Evolutionary conservation across 2,888 invertebrate species (phyloP), one percentile per base, ranked within the genome.

Genomic region (Erebia palarica): DNA sequence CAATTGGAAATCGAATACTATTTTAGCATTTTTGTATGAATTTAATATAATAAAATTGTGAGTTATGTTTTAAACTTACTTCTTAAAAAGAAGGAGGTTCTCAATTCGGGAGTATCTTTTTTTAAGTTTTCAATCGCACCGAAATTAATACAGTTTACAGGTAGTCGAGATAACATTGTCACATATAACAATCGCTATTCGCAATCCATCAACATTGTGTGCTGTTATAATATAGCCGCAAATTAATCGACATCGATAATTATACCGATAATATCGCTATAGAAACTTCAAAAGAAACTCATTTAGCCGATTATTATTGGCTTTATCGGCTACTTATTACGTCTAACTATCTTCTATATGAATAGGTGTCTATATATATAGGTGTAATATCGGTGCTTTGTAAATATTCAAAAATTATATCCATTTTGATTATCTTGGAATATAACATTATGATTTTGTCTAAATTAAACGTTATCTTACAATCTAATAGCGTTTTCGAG

Each of bases 201-300:
- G 27, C 27, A 0, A 27, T 27, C 65, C 69, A 73, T 63, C 66
- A 70, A 71, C 74, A 72, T 74, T 69, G 69, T 70, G 68, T 75
- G 4, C 42, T 55, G 73, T 69, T 42, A 27, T 27, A 27, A 27
- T 27, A 27, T 27, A 27, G 60, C 69, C 55, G 71, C 65, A 51
- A 65, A 71, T 69, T 64, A 67, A 69, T 68, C 71, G 64, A 58
- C 36, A 72, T 70, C 65, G 63, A 69, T 65, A 73, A 10, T 10
- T 27, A 69, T 1, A 47, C 60, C 55, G 57, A 61, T 61, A 42
- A 36, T 60, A 57, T 69, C 68, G 66, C 70, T 68, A 73, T 51
- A 60, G 66, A 36, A 59, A 75, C 74, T 65, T 76, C 73, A 75
- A 77, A 76, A 70, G 69, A 66, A 73, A 74, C 66, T 67, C 66